Base-by-base conservation (phyloP, 2,113 vertebrate genomes). In the Stegastes partitus region DNA sequence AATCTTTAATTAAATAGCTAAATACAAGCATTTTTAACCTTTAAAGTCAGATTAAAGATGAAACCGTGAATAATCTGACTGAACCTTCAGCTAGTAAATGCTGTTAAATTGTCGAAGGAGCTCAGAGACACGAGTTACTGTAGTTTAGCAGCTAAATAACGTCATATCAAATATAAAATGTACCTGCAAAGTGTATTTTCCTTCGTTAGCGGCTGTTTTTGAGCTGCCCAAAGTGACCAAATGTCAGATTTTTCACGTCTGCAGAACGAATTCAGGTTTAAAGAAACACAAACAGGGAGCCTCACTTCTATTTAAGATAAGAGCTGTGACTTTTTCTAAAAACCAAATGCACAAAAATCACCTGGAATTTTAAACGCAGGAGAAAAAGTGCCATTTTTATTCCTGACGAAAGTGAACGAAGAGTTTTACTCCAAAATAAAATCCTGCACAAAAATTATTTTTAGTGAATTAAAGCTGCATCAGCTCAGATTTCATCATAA, bases 151-250 rank as follows among this genome's bases (percentile, higher is more conserved):
- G 7, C 26, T 58, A 7, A 49, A 55, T 15, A 23, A 23, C 11
- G 12, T 34, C 11, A 23, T 18, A 58, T 81, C 44, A 1, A 10
- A 23, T 28, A 64, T 39, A 31, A 44, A 26, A 65, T 28, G 25
- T 67, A 77, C 2, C 67, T 10, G 34, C 57, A 54, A 14, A 25
- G 22, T 63, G 68, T 54, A 70, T 11, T 61, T 42, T 68, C 14
- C 62, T 4, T 62, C 34, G 56, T 61, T 44, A 11, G 42, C 49
- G 39, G 61, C 8, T 58, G 62, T 75, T 42, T 68, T 66, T 85
- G 66, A 56, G 74, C 1, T 11, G 39, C 83, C 78, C 84, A 84
- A 78, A 73, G 72, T 83, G 76, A 89, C 75, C 68, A 58, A 81
- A 83, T 42, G 1, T 77, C 34, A 0, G 66, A 72, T n/a, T 1